Conservation (phyloP, 2,888 invertebrate species). For the Leptopterna dolabrata region DNA sequence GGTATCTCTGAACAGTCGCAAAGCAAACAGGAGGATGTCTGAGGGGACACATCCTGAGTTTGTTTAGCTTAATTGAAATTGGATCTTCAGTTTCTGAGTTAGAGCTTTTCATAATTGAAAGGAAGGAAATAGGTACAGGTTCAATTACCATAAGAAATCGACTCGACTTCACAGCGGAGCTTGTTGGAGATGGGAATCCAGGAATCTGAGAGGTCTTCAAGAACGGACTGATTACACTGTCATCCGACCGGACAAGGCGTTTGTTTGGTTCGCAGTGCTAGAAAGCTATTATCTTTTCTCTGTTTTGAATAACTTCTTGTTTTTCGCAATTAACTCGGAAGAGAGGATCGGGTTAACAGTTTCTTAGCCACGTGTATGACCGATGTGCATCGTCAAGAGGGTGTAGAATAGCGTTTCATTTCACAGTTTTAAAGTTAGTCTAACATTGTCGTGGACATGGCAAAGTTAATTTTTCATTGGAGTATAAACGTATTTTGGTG, state of each 20-base stretch:
- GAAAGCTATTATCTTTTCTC: neutral
- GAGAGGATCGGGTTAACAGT: no score
- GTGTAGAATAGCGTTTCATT: no score
- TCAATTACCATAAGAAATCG: constrained; percentile 37
- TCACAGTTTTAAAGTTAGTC: no score
- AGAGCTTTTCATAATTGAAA: neutral
- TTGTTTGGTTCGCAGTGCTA: neutral
- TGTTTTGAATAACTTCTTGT: neutral
- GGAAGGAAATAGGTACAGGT: neutral
- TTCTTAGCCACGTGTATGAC: no score
- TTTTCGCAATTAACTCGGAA: neutral
- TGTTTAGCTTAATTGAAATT: constrained; percentile 42
- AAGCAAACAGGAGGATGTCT: neutral
- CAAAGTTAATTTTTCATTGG: no score
- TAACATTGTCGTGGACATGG: no score
- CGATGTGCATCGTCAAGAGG: no score
- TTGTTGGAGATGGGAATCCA: neutral
- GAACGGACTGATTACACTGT: neutral
- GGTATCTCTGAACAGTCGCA: neutral
- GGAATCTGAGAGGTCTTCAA: neutral
- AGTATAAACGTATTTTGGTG: no score
- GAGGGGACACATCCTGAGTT: constrained; percentile 11
- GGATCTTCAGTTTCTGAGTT: neutral
- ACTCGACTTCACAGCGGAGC: neutral
- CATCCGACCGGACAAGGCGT: neutral